These are phyloP conservation scores for Melinaea marsaeus DNA, from an alignment of 2,888 invertebrate species.

Conservation along the genomic window DNA sequence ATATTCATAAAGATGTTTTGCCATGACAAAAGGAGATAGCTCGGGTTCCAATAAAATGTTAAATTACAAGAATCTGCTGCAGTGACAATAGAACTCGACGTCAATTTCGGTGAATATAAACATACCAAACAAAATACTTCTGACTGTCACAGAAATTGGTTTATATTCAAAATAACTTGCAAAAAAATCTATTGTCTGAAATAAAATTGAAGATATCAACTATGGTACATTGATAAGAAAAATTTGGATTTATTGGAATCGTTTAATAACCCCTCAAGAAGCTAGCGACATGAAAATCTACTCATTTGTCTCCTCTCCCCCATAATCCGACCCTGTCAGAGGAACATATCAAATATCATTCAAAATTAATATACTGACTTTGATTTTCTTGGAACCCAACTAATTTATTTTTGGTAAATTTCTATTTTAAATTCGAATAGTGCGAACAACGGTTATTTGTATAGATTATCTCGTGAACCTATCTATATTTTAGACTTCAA, in stretches of 20 bases:
- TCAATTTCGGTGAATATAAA: constrained; percentile 30
- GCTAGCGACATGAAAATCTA: constrained; percentile 58
- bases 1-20: constrained; percentile 70
- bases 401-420: constrained; percentile 35
- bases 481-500: not conserved
- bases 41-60: constrained; percentile 52
- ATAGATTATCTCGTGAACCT: too few species aligned
- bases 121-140: constrained; percentile 17
- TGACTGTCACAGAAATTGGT: too few species aligned
- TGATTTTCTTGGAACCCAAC: too few species aligned
- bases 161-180: too few species aligned
- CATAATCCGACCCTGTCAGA: constrained; percentile 52
- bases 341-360: constrained; percentile 73
- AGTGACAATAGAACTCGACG: constrained; percentile 37
- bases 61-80: constrained; percentile 54
- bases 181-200: too few species aligned
- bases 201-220: constrained; percentile 1
- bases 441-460: constrained; percentile 2
- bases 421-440: constrained; percentile 20
- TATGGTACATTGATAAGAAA: constrained; percentile 22
- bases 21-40: constrained; percentile 53
- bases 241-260: constrained; percentile 42
- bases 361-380: constrained; percentile 59
- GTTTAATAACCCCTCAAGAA: constrained; percentile 47
- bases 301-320: constrained; percentile 69